Conservation (phyloP, 2,113 vertebrate species). For the Petromus typicus region DNA sequence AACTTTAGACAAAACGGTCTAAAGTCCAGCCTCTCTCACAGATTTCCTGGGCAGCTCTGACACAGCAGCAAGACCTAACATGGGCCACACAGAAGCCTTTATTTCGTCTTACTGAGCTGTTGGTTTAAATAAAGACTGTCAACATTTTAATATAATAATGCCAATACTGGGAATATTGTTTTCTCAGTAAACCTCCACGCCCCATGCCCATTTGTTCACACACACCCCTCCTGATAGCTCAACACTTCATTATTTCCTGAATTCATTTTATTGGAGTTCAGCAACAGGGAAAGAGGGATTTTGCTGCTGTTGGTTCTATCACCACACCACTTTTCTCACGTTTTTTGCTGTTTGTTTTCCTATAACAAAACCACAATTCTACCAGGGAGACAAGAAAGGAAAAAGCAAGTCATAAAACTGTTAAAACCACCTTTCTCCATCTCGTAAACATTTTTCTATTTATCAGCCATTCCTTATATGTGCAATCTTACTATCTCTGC, state of each 20-base stretch:
- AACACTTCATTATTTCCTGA: conserved; percentile 42
- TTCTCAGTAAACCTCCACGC: conserved; percentile 24
- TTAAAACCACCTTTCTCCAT: conserved; percentile 73
- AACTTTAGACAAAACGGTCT: background rate
- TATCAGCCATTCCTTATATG: conserved; percentile 86
- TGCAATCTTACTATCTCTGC: conserved; percentile 87
- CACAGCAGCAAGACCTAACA: fast-evolving
- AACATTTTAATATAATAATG: background rate
- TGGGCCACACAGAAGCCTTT: background rate
- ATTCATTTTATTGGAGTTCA: conserved; percentile 38
- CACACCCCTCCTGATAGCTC: background rate
- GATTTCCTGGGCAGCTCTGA: background rate
- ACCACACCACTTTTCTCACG: background rate
- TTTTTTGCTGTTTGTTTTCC: conserved; percentile 34
- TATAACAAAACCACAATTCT: background rate
- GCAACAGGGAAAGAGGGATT: conserved; percentile 58
- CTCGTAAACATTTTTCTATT: conserved; percentile 86
- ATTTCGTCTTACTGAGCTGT: background rate
- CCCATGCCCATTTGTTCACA: background rate
- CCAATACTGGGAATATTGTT: background rate
- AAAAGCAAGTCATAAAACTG: conserved; percentile 76
- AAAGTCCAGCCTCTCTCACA: background rate
- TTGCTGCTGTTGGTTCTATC: background rate
- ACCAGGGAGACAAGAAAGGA: background rate
- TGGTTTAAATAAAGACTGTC: background rate